Evolutionary conservation across 2,797 vertebrate genomes (phyloP), one percentile per base, ranked within the genome.

Genomic region (Lutjanus campechanus): DNA sequence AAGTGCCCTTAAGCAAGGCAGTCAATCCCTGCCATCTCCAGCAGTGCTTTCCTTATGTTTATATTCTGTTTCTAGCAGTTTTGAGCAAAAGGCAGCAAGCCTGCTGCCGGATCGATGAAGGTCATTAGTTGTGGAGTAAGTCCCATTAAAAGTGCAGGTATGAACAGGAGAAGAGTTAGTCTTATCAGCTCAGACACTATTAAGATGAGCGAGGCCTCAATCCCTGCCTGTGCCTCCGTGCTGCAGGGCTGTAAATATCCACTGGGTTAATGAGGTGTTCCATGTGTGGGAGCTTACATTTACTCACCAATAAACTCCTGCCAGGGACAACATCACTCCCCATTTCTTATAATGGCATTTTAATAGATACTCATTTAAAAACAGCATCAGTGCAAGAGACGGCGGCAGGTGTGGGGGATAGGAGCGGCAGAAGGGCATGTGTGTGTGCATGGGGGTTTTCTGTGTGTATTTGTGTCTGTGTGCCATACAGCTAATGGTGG

Each of bases 301-400:
- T 87, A 87, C 85, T 89, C 82, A 81, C 84, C 83, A 89, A 90
- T 88, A 87, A 89, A 88, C 69, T 79, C 81, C 87, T 86, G 83
- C 76, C 75, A 87, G 69, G 60, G 69, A 91, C 82, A 79, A 83
- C 87, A 91, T 88, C 71, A 66, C 80, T 89, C 84, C 76, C 54
- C 66, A 70, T 91, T 84, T 90, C 75, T 79, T 82, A 81, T 90
- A 91, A 93, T 92, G 86, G 78, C 76, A 83, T 91, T 91, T 90
- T 91, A 92, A 91, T 91, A 89, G 86, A 83, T 69, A 47, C 81
- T 87, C 80, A 80, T 89, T 91, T 88, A 63, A 87, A 88, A 87
- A 78, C 75, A 47, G 56, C 61, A 71, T 72, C 61, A 9, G 13
- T 78, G 84, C 47, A 25, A 65, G 13, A 53, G 67, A 54, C 10